Evolutionary conservation across 2,797 vertebrate genomes (phyloP).

Genomic region (Gymnothorax reevesii): DNA sequence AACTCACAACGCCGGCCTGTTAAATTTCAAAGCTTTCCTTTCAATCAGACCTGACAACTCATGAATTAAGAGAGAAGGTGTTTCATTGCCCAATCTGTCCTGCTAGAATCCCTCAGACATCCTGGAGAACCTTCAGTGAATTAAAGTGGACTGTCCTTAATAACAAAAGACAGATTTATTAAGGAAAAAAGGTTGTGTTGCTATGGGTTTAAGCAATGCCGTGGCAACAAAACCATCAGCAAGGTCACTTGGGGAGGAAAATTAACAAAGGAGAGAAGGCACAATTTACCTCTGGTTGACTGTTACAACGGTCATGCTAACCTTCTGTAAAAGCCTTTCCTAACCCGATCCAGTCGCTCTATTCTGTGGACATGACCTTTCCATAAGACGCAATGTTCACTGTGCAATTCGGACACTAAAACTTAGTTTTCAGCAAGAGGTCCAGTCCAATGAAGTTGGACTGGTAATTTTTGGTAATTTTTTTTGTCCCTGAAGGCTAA

Average conservation of each 20-base stretch:
- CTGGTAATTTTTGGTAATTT: no score
- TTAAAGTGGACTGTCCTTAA: not conserved
- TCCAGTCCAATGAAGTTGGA: no score
- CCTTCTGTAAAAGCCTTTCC: not conserved
- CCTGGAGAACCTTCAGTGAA: not conserved
- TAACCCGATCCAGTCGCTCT: not conserved
- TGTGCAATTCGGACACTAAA: not conserved
- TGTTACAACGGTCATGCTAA: not conserved
- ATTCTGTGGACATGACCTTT: not conserved
- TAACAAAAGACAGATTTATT: not conserved
- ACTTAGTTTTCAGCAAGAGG: no score
- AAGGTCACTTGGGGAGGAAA: not conserved
- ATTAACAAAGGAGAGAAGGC: not conserved
- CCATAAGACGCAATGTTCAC: not conserved
- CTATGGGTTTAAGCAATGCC: not conserved
- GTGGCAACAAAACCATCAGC: not conserved
- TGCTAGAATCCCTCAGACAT: not conserved
- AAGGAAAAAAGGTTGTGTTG: not conserved
- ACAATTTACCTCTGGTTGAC: not conserved
- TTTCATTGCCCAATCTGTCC: not conserved
- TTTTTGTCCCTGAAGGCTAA: no score
- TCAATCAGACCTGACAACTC: not conserved
- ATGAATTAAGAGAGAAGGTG: not conserved
- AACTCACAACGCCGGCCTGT: not conserved
- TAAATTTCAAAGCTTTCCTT: constrained; percentile 3